phyloP scores from a whole-genome alignment of 2,888 invertebrate species.

The Troides oblongomaculatus region DNA sequence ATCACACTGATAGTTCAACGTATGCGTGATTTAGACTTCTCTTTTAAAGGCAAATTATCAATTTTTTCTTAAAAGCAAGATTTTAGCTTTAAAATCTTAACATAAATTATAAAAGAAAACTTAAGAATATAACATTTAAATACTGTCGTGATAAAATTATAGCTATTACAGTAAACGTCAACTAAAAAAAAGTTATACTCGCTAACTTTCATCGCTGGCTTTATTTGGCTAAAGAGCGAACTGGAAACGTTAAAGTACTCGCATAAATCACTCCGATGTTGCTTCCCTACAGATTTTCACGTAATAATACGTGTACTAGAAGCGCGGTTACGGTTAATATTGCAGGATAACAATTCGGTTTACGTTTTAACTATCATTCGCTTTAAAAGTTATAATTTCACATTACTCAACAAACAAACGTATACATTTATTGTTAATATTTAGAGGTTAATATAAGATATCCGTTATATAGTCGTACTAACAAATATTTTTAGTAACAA shows the following conservation, averaged over 20 bases:
- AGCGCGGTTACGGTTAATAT: constrained; percentile 28
- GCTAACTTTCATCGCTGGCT: constrained; percentile 18
- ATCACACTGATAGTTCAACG: too few species aligned
- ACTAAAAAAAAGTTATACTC: constrained; percentile 22
- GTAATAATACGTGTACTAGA: constrained; percentile 45
- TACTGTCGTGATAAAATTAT: constrained; percentile 2
- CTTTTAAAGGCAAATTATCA: too few species aligned
- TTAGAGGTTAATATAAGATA: too few species aligned
- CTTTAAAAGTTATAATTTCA: too few species aligned
- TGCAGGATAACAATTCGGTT: constrained; percentile 23
- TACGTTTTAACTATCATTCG: too few species aligned
- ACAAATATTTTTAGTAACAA: too few species aligned
- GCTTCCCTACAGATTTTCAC: constrained; percentile 36
- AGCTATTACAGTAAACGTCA: constrained; percentile 19
- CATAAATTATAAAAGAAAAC: neutral
- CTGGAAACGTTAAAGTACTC: constrained; percentile 30
- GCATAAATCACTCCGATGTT: constrained; percentile 31
- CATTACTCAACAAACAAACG: too few species aligned
- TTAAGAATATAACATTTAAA: neutral
- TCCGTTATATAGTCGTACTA: too few species aligned
- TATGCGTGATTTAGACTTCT: too few species aligned
- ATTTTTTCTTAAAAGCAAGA: too few species aligned
- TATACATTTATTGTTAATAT: too few species aligned
- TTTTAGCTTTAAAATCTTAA: too few species aligned
- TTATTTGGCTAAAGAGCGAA: constrained; percentile 21